These are phyloP conservation scores for Agelastica alni DNA, from an alignment of 2,888 invertebrate genomes.

Conservation along the genomic window DNA sequence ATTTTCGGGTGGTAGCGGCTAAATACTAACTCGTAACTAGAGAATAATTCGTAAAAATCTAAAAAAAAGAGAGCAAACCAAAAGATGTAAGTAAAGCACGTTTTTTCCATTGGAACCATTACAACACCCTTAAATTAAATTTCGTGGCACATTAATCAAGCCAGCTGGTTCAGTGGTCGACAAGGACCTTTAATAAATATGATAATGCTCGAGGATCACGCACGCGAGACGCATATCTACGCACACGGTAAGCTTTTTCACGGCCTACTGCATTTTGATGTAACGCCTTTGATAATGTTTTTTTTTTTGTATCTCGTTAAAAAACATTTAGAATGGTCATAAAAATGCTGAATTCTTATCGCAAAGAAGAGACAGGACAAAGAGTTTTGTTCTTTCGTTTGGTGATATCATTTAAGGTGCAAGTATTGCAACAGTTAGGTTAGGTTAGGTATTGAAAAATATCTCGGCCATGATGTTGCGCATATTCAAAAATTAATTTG, in stretches of 20 bases:
- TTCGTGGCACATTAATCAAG: slow-evolving; percentile 45
- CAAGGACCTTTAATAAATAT: slow-evolving; percentile 44
- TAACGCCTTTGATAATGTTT: background rate
- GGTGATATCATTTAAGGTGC: too few species aligned
- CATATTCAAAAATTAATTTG: too few species aligned
- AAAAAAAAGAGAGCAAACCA: slow-evolving; percentile 22
- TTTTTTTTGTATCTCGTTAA: slow-evolving; percentile 4
- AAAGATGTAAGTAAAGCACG: slow-evolving; percentile 31
- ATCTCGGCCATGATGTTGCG: too few species aligned
- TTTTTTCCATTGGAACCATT: slow-evolving; percentile 35
- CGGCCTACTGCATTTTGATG: slow-evolving; percentile 10
- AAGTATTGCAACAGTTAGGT: too few species aligned
- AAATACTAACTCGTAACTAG: too few species aligned
- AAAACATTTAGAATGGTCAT: background rate
- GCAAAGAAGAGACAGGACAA: too few species aligned
- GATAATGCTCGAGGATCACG: slow-evolving; percentile 41
- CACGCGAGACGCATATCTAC: slow-evolving; percentile 36
- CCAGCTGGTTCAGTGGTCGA: slow-evolving; percentile 39
- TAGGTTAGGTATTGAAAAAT: too few species aligned
- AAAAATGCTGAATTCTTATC: too few species aligned
- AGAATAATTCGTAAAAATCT: background rate
- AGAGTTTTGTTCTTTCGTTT: too few species aligned
- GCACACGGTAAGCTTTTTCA: slow-evolving; percentile 19
- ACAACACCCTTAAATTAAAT: slow-evolving; percentile 47
- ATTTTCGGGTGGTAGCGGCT: too few species aligned